Base-by-base conservation (phyloP, 2,888 invertebrate genomes). In the Lordiphosa fenestrarum region DNA sequence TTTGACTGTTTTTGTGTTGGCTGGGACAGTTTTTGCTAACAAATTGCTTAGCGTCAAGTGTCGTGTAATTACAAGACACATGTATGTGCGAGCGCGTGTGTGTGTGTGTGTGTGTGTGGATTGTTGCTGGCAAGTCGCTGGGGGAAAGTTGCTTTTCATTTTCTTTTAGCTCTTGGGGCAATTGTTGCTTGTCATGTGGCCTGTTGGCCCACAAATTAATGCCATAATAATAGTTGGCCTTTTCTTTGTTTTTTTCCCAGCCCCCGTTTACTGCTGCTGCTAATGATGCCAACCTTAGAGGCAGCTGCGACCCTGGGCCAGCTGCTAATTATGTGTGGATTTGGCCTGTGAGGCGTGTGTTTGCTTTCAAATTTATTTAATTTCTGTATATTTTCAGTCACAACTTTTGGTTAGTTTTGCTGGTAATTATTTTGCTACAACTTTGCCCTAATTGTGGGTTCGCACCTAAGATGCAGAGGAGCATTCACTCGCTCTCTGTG, bases 31-130 rank as follows among this genome's bases (percentile, higher is more conserved):
- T 77, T 83, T 73, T 69, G 85, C 81, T 73, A 84, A 87, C 87
- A 88, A 88, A 88, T 87, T 88, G 88, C 87, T 87, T 81, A 84
- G 88, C 87, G 87, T 86, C 87, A 87, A 87, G 87, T 87, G 87
- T 85, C 86, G 73, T 88, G 88, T 88, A 88, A 87, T 87, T 87
- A 88, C 87, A 87, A 59, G 35, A 61, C 61, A 67, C 52, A 59
- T 56, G 53, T 35, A 83, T 83, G 73, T 80, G 75, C 70, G 83
- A 82, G 3, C 19, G 19, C 2, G 19, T 3, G 19, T 3, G 19
- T 19, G 19, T 19, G 19, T 19, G 84, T 80, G 19, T 19, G 19
- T 19, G 84, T 80, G 80, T 84, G 83, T 83, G 83, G n/a, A n/a
- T n/a, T 84, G 76, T 80, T 82, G 80, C 67, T 54, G 63, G 25